A percentile compares a stretch with the other conserved stretches of the same genome.
Evolutionary conservation across 1,140 invertebrate species (phyloP).

Genomic region (Carposina sasakii): DNA sequence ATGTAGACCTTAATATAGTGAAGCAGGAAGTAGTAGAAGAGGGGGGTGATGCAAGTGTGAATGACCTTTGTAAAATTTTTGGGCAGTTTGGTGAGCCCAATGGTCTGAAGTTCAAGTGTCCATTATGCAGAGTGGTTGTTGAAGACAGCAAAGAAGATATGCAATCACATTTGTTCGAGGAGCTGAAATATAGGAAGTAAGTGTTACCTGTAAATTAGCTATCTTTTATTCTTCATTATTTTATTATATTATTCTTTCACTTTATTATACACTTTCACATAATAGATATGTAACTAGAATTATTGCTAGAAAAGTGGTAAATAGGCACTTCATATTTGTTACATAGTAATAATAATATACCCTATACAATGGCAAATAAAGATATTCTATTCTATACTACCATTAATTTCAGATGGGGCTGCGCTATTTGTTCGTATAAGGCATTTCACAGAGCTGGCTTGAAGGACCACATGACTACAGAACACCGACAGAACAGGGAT

Average conservation of each 20-base stretch:
- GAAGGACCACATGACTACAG: constrained; percentile 42
- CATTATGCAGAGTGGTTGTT: constrained; percentile 40
- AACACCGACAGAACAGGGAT: constrained; percentile 34
- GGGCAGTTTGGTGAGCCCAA: constrained; percentile 54
- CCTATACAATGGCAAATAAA: constrained; percentile 1
- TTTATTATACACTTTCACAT: no score
- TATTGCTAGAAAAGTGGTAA: no score
- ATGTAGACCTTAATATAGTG: constrained; percentile 41
- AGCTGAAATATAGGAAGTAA: constrained; percentile 60
- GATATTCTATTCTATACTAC: no score
- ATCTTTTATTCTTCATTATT: constrained; percentile 9
- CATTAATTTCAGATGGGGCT: constrained; percentile 59
- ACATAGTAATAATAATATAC: neutral
- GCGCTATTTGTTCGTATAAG: constrained; percentile 52
- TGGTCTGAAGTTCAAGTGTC: constrained; percentile 51
- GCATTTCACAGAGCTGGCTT: constrained; percentile 54
- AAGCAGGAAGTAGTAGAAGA: constrained; percentile 34
- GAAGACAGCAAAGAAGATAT: constrained; percentile 46
- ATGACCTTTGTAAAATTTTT: constrained; percentile 38
- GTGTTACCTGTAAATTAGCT: constrained; percentile 30
- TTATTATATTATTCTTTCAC: neutral
- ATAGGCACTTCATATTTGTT: no score
- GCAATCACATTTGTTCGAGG: constrained; percentile 60
- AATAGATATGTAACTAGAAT: no score
- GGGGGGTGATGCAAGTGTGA: constrained; percentile 16